Evolutionary conservation across 2,888 invertebrate species (phyloP).

Genomic region (Empis livida): DNA sequence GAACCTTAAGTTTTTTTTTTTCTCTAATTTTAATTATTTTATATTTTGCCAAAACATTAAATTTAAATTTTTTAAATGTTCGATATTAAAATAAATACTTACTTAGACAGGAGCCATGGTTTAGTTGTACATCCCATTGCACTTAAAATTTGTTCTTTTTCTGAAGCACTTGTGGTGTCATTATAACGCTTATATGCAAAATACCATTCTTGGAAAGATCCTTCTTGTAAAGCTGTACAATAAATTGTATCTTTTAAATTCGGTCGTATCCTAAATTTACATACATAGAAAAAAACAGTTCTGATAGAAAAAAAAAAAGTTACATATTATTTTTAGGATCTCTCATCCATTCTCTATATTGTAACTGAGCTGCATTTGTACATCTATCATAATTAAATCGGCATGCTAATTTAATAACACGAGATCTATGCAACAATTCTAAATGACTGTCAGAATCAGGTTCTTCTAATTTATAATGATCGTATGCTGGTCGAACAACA

Average conservation of each 20-base stretch:
- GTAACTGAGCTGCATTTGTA: slow-evolving; percentile 35
- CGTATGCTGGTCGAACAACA: slow-evolving; percentile 33
- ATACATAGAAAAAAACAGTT: background rate
- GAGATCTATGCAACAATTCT: slow-evolving; percentile 38
- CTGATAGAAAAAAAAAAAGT: slow-evolving; percentile 5
- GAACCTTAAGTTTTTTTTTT: slow-evolving; percentile 22
- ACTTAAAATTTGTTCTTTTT: slow-evolving; percentile 45
- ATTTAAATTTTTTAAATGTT: too few relatives aligned
- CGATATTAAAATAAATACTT: slow-evolving; percentile 15
- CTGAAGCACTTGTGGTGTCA: slow-evolving; percentile 40
- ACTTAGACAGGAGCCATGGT: slow-evolving; percentile 45
- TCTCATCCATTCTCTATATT: slow-evolving; percentile 41
- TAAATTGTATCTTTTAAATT: slow-evolving; percentile 49
- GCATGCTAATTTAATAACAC: slow-evolving; percentile 43
- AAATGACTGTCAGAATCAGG: slow-evolving; percentile 38
- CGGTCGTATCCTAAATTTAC: slow-evolving; percentile 41
- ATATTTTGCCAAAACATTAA: too few relatives aligned
- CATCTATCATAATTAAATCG: slow-evolving; percentile 40
- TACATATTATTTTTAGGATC: slow-evolving; percentile 39
- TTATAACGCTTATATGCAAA: slow-evolving; percentile 43
- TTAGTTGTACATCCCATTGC: slow-evolving; percentile 43
- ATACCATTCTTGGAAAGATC: slow-evolving; percentile 53
- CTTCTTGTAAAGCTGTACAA: slow-evolving; percentile 50
- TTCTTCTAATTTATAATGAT: slow-evolving; percentile 39
- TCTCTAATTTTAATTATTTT: too few relatives aligned